These are phyloP conservation scores for Cassiopea andromeda DNA, from an alignment of 30 jellyfish, hydroid and myxozoan genomes.

Conservation along the genomic window DNA sequence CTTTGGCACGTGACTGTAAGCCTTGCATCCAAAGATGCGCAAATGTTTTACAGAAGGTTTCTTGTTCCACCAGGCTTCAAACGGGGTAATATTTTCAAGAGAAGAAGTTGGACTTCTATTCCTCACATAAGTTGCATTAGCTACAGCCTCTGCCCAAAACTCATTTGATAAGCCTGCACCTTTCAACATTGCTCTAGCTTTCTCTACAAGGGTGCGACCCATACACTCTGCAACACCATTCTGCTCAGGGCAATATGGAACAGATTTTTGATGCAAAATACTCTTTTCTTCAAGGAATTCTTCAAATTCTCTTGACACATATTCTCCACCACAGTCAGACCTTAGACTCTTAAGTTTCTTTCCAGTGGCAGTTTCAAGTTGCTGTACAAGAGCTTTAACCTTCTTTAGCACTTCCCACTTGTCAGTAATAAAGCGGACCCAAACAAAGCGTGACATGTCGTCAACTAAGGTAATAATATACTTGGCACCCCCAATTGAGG, in stretches of 20 bases:
- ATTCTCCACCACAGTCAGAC: conserved; percentile 5
- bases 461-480: conserved; percentile 5
- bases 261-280: conserved; percentile 2
- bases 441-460: not conserved
- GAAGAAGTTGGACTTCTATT: conserved; percentile 53
- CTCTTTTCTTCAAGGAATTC: not conserved
- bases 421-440: conserved; percentile 13
- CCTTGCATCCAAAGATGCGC: conserved; percentile 59
- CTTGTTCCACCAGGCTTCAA: conserved; percentile 49
- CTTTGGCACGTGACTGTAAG: conserved; percentile 11
- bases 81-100: conserved; percentile 54
- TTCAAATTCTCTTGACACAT: conserved; percentile 30
- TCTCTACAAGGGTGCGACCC: not conserved
- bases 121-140: conserved; percentile 50
- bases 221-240: conserved; percentile 63
- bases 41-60: conserved; percentile 58
- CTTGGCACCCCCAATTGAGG: conserved; percentile 34
- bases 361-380: conserved; percentile 14
- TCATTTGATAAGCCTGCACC: not conserved
- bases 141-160: conserved; percentile 78
- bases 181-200: conserved; percentile 12
- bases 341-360: conserved; percentile 18
- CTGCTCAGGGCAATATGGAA: conserved; percentile 49
- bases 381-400: conserved; percentile 15
- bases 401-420: conserved; percentile 43